These are phyloP conservation scores for Hippocampus comes DNA, from an alignment of 2,113 vertebrate genomes.

Conservation along the genomic window DNA sequence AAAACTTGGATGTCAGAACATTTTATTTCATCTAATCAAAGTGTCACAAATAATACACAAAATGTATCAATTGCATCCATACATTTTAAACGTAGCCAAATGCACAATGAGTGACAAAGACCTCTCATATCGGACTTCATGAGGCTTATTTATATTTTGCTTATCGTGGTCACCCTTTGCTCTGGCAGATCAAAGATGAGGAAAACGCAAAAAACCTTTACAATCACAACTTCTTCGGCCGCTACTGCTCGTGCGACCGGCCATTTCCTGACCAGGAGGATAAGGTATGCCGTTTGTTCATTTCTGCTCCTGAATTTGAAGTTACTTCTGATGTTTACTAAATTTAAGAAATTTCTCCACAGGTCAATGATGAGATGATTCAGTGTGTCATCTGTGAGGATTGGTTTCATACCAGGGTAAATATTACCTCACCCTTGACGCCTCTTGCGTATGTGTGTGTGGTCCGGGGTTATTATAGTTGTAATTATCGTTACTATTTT, in stretches of 20 bases:
- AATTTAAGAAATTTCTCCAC: not conserved
- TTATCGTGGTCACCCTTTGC: not conserved
- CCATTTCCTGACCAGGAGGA: slow-evolving; percentile 90
- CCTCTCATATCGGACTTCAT: not conserved
- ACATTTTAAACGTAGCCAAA: not conserved
- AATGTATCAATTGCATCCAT: not conserved
- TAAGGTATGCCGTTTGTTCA: slow-evolving; percentile 70
- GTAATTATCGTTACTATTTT: too few relatives aligned
- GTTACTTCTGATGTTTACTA: not conserved
- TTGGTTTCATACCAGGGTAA: slow-evolving; percentile 92
- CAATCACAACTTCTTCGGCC: slow-evolving; percentile 89
- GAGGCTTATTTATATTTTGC: not conserved
- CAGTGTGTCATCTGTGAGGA: slow-evolving; percentile 95
- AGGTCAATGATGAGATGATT: slow-evolving; percentile 96
- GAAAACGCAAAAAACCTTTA: slow-evolving; percentile 84
- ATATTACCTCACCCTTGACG: slow-evolving; percentile 15
- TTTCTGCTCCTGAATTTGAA: not conserved
- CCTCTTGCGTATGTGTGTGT: too few relatives aligned
- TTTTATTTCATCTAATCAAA: too few relatives aligned
- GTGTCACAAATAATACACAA: too few relatives aligned
- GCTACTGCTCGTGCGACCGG: slow-evolving; percentile 91
- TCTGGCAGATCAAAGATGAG: slow-evolving; percentile 79
- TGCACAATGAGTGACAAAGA: not conserved
- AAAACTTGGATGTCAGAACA: too few relatives aligned
- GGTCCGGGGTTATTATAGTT: too few relatives aligned